Evolutionary conservation across 2,113 vertebrate species (phyloP).

Genomic region (Reinhardtius hippoglossoides): DNA sequence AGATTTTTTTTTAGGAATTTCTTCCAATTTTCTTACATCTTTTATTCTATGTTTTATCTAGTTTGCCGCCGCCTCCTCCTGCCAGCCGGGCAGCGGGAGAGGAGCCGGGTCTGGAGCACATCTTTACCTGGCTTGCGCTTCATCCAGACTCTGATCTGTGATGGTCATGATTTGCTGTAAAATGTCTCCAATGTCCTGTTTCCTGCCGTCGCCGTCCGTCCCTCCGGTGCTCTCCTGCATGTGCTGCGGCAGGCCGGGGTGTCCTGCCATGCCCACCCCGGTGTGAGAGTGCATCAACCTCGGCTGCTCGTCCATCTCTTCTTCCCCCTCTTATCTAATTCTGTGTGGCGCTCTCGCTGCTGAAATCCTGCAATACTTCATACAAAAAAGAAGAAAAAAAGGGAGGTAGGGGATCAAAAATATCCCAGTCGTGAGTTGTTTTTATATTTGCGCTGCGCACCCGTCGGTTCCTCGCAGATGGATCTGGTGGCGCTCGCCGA

Average conservation of each 20-base stretch:
- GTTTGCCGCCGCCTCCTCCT: conserved; percentile 27
- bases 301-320: conserved; percentile 95
- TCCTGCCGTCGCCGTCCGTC: conserved; percentile 92
- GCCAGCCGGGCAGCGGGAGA: neutral
- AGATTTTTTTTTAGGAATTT: neutral
- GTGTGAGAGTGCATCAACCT: conserved; percentile 95
- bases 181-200: conserved; percentile 99
- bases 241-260: conserved; percentile 95
- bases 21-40: neutral
- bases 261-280: conserved; percentile 93
- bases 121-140: conserved; percentile 96
- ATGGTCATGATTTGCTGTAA: conserved; percentile 99
- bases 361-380: conserved; percentile 78
- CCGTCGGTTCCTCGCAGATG: conserved; percentile 37
- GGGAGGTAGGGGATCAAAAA: conserved; percentile 21
- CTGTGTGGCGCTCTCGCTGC: conserved; percentile 67
- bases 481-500: conserved; percentile 22
- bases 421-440: conserved; percentile 28
- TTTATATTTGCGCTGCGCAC: conserved; percentile 43
- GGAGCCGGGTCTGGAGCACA: neutral
- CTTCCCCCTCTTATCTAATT: conserved; percentile 67
- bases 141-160: conserved; percentile 98
- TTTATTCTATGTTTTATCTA: neutral
- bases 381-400: conserved; percentile 29
- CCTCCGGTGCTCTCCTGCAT: conserved; percentile 92